Percentiles rank a stretch among this genome's conserved stretches.
These are phyloP conservation scores for Oryzias javanicus DNA, from an alignment of 2,113 vertebrate genomes.

Conservation along the genomic window DNA sequence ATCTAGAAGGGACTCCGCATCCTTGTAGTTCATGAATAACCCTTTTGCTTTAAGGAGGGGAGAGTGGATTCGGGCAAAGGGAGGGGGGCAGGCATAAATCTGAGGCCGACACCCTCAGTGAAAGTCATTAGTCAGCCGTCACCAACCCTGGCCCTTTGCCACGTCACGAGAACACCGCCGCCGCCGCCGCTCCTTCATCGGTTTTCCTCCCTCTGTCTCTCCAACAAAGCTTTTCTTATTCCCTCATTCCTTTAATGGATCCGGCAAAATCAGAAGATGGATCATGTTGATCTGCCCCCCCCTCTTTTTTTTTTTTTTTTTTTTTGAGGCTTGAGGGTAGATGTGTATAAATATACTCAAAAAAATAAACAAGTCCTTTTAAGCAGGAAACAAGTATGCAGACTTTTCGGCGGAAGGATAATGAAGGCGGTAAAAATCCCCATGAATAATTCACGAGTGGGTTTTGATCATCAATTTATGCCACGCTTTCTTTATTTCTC, in stretches of 20 bases:
- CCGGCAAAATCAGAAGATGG: constrained; percentile 47
- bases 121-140: constrained; percentile 77
- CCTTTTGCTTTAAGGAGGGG: constrained; percentile 69
- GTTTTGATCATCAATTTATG: not conserved
- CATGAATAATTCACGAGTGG: constrained; percentile 12
- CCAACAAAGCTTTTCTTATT: constrained; percentile 27
- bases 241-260: constrained; percentile 69
- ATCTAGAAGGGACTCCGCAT: constrained; percentile 17
- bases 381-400: constrained; percentile 3
- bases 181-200: not conserved
- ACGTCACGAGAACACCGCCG: constrained; percentile 40
- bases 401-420: constrained; percentile 9
- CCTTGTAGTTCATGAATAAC: constrained; percentile 64
- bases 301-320: too few species aligned
- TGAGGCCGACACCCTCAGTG: constrained; percentile 66
- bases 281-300: constrained; percentile 46
- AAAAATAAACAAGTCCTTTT: constrained; percentile 29
- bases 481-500: not conserved
- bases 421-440: constrained; percentile 16
- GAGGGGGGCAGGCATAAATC: constrained; percentile 64
- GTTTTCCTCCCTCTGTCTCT: constrained; percentile 13
- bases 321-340: constrained; percentile 12
- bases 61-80: constrained; percentile 55
- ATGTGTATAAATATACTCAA: constrained; percentile 14
- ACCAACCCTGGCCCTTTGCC: constrained; percentile 59